Evolutionary conservation across 2,113 vertebrate genomes (phyloP).

Genomic region (Ptychochromis oligacanthus): DNA sequence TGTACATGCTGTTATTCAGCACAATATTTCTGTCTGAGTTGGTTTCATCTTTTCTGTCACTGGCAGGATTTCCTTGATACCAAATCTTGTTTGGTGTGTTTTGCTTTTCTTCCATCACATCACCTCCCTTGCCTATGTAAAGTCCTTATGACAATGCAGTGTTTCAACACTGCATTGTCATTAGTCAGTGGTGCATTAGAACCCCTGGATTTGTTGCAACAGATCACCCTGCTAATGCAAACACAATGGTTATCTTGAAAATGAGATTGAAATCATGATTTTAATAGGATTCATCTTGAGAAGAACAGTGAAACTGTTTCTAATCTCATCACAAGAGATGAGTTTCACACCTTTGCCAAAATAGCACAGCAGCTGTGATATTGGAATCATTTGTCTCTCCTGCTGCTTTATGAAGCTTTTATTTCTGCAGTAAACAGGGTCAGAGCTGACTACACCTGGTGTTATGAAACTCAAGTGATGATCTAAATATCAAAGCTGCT

Average conservation of each 20-base stretch:
- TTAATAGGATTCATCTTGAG: conserved; percentile 33
- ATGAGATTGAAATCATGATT: conserved; percentile 33
- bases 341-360: conserved; percentile 1
- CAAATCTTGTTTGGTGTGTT: no score
- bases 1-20: no score
- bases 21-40: no score
- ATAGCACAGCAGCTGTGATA: not conserved
- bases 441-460: not conserved
- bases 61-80: no score
- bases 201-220: conserved; percentile 9
- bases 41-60: no score
- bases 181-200: conserved; percentile 3
- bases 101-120: not conserved
- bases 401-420: not conserved
- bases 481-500: conserved; percentile 8
- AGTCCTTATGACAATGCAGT: not conserved
- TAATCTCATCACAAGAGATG: conserved; percentile 35
- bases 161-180: not conserved
- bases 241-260: conserved; percentile 6
- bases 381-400: conserved; percentile 15
- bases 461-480: not conserved
- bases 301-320: not conserved
- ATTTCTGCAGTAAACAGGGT: conserved; percentile 13
- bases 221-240: not conserved
- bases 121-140: not conserved